These are phyloP conservation scores for Heliconius himera DNA, from an alignment of 1,140 invertebrate species.

Conservation along the genomic window DNA sequence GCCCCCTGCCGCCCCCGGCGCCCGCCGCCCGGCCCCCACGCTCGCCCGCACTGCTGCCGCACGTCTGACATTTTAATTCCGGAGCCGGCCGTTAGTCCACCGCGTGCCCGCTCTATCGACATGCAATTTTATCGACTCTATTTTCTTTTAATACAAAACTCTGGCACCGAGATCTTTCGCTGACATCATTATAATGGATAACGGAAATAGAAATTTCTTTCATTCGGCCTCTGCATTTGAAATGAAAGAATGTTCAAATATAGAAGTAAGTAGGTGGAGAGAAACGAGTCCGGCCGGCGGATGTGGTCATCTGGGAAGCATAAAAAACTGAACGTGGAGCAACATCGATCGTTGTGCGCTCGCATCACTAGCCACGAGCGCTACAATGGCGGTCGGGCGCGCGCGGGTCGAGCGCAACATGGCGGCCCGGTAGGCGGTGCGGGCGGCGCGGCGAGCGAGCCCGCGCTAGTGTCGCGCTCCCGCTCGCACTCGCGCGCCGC, in stretches of 20 bases:
- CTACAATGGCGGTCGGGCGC: slow-evolving; percentile 80
- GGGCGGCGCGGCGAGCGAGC: slow-evolving; percentile 64
- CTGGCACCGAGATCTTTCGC: slow-evolving; percentile 4
- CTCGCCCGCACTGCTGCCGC: slow-evolving; percentile 65
- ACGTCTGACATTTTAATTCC: slow-evolving; percentile 82
- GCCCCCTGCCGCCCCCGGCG: slow-evolving; percentile 43
- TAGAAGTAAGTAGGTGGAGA: background rate
- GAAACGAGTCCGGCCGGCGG: slow-evolving; percentile 3
- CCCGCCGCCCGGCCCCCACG: slow-evolving; percentile 52
- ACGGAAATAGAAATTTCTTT: slow-evolving; percentile 11
- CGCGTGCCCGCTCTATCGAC: slow-evolving; percentile 67
- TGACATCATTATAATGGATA: slow-evolving; percentile 20
- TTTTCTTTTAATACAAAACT: slow-evolving; percentile 28
- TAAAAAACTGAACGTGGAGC: slow-evolving; percentile 46
- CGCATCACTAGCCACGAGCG: slow-evolving; percentile 76
- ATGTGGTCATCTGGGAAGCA: slow-evolving; percentile 25
- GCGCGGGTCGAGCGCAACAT: slow-evolving; percentile 81
- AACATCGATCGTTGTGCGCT: slow-evolving; percentile 59
- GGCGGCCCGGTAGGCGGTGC: slow-evolving; percentile 80
- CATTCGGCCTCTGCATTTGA: background rate
- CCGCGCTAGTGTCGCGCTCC: slow-evolving; percentile 51
- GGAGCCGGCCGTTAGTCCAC: slow-evolving; percentile 65
- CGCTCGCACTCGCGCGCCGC: slow-evolving; percentile 72
- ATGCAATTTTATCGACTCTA: slow-evolving; percentile 63
- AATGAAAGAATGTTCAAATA: slow-evolving; percentile 9